Percentiles rank a stretch among this genome's conserved stretches.
Evolutionary conservation across 1,140 invertebrate species (phyloP).

Genomic region (Pomacea maculata): DNA sequence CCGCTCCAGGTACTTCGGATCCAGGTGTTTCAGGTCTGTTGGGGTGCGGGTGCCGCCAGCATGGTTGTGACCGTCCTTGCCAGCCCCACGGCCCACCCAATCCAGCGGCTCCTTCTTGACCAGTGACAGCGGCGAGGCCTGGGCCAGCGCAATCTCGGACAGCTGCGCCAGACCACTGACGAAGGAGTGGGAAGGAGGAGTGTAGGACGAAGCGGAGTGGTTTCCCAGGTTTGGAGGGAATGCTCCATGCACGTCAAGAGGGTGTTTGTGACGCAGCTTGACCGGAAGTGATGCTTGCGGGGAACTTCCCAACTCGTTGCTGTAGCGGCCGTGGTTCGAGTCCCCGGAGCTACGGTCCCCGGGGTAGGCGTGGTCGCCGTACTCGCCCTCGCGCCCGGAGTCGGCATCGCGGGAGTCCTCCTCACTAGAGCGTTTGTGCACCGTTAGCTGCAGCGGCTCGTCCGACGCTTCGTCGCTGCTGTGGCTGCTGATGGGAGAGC

Average conservation of each 20-base stretch:
- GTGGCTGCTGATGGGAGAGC: conserved; percentile 28
- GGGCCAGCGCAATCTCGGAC: conserved; percentile 55
- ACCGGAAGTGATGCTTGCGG: conserved; percentile 45
- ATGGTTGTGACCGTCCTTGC: not conserved
- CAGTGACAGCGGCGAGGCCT: conserved; percentile 44
- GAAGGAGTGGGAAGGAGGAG: conserved; percentile 29
- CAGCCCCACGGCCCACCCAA: not conserved
- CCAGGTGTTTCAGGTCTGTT: conserved; percentile 33
- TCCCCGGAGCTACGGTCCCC: not conserved
- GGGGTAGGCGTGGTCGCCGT: not conserved
- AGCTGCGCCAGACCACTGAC: conserved; percentile 56
- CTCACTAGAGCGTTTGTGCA: conserved; percentile 25
- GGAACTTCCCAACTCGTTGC: conserved; percentile 24
- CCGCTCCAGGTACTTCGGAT: conserved; percentile 58
- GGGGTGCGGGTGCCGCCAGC: not conserved
- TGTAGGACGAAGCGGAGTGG: conserved; percentile 31
- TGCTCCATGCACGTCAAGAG: conserved; percentile 21
- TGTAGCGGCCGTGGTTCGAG: conserved; percentile 22
- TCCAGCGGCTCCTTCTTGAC: conserved; percentile 34
- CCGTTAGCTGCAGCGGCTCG: conserved; percentile 40
- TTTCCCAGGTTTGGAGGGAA: conserved; percentile 18
- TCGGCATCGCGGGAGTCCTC: conserved; percentile 1
- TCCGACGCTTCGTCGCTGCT: conserved; percentile 29
- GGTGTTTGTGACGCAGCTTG: conserved; percentile 55
- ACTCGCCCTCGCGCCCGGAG: not conserved